A percentile compares a stretch with the other conserved stretches of the same genome.
Evolutionary conservation across 2,888 invertebrate species (phyloP).

Genomic region (Drosophila aldrichi): DNA sequence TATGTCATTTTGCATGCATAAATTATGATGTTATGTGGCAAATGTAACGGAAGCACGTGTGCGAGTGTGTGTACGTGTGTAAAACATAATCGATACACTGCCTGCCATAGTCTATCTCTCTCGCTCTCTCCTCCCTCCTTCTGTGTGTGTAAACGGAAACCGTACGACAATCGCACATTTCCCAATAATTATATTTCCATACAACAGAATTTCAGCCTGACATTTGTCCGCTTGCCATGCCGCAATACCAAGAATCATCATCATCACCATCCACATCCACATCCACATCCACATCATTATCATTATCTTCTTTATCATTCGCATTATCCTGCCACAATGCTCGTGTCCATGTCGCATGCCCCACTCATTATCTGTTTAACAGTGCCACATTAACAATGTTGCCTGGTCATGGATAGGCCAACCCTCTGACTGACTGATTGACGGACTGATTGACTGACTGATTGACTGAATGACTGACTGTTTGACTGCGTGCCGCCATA

Average conservation of each 20-base stretch:
- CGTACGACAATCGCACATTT: constrained; percentile 82
- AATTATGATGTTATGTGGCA: constrained; percentile 67
- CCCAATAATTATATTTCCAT: constrained; percentile 84
- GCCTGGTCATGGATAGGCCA: constrained; percentile 64
- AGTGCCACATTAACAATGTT: constrained; percentile 76
- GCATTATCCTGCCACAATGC: constrained; percentile 36
- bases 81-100: constrained; percentile 56
- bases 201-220: constrained; percentile 76
- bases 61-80: constrained; percentile 9
- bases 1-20: constrained; percentile 66
- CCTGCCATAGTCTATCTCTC: constrained; percentile 10
- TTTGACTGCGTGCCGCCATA: constrained; percentile 44
- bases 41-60: constrained; percentile 52
- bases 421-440: constrained; percentile 15
- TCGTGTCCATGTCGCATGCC: constrained; percentile 30
- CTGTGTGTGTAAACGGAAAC: constrained; percentile 70
- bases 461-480: constrained; percentile 4
- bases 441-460: constrained; percentile 11
- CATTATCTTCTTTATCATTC: constrained; percentile 37
- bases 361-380: constrained; percentile 82
- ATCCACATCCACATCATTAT: constrained; percentile 25
- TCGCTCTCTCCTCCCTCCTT: neutral
- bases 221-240: constrained; percentile 79
- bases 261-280: constrained; percentile 40
- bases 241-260: constrained; percentile 22